Evolutionary conservation across 1,140 invertebrate species (phyloP).

Genomic region (Matsumurasca onukii): DNA sequence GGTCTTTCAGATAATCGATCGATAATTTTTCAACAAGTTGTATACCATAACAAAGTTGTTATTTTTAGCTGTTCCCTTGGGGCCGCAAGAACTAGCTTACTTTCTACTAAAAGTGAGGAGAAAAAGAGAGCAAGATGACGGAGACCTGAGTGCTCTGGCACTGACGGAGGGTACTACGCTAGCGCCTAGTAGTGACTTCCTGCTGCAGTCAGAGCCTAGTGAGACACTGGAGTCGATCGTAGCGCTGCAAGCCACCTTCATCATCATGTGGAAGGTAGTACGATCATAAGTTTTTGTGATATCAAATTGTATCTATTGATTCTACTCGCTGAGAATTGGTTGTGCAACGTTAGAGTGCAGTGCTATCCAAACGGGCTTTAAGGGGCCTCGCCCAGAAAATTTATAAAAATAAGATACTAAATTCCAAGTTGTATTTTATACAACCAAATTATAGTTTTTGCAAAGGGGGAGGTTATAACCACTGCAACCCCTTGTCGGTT

Average conservation of each 20-base stretch:
- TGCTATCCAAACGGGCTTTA: neutral
- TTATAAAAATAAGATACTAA: neutral
- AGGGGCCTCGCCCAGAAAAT: neutral
- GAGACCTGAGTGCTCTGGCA: conserved; percentile 45
- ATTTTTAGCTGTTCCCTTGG: conserved; percentile 30
- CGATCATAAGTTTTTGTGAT: conserved; percentile 48
- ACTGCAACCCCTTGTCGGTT: neutral
- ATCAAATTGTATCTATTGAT: conserved; percentile 1
- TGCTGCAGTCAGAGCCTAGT: neutral
- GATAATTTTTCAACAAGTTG: neutral
- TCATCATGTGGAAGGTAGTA: conserved; percentile 47
- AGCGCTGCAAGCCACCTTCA: conserved; percentile 44
- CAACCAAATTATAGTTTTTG: neutral
- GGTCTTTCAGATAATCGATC: neutral
- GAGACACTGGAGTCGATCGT: neutral
- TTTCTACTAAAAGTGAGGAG: conserved; percentile 52
- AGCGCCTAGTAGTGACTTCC: neutral
- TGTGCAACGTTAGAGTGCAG: neutral
- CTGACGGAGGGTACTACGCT: neutral
- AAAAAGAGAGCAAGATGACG: too few relatives aligned
- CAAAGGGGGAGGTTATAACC: neutral
- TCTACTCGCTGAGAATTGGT: neutral
- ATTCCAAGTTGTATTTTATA: neutral
- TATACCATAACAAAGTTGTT: conserved; percentile 7
- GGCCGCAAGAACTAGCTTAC: conserved; percentile 55